Evolutionary conservation across 2,888 invertebrate genomes (phyloP).

Genomic region (Eristalis tenax): DNA sequence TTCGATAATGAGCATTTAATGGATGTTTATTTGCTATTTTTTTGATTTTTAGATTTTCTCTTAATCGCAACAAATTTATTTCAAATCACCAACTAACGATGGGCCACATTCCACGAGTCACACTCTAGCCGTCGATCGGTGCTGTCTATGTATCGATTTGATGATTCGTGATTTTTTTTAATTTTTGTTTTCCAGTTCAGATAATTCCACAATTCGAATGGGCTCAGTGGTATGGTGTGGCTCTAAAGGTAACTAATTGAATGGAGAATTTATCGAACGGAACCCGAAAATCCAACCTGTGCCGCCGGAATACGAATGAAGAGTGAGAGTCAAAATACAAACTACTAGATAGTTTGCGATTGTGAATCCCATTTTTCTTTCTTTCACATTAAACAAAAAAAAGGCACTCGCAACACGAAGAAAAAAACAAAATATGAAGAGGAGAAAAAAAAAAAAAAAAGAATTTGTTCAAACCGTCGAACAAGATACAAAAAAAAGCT

Average conservation of each 20-base stretch:
- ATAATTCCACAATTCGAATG: not conserved
- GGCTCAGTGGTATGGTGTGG: conserved; percentile 15
- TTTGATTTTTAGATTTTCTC: too few species aligned
- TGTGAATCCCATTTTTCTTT: conserved; percentile 70
- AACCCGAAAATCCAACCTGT: conserved; percentile 78
- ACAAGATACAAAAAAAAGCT: conserved; percentile 66
- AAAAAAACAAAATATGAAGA: conserved; percentile 75
- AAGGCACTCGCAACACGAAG: conserved; percentile 27
- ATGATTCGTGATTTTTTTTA: not conserved
- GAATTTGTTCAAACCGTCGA: conserved; percentile 73
- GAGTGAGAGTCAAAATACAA: conserved; percentile 79
- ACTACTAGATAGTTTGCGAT: conserved; percentile 72
- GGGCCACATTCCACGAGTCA: not conserved
- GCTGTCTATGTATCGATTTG: not conserved
- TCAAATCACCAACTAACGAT: conserved; percentile 63
- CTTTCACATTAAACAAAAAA: conserved; percentile 67
- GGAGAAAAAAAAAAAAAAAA: conserved; percentile 73
- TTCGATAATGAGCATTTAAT: conserved; percentile 53
- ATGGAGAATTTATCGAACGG: conserved; percentile 22
- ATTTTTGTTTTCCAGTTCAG: not conserved
- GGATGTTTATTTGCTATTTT: not conserved
- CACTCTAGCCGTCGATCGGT: not conserved
- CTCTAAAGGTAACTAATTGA: conserved; percentile 43
- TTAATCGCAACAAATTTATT: not conserved
- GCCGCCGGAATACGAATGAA: conserved; percentile 80